Evolutionary conservation across 1,140 invertebrate genomes (phyloP), one percentile per base, ranked within the genome.

Genomic region (Oryctes rhinoceros): DNA sequence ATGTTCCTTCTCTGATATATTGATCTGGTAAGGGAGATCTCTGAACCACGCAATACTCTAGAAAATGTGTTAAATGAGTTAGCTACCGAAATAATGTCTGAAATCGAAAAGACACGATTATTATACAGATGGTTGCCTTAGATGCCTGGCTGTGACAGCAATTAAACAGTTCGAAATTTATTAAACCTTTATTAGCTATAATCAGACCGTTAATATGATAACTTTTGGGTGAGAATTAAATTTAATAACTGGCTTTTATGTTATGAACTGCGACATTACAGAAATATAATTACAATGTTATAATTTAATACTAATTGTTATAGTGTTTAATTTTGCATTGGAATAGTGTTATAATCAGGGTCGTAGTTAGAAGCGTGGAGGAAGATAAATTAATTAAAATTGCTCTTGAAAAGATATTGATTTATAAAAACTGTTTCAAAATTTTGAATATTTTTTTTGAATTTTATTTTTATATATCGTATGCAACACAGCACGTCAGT

Each of bases 1-100:
- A 92, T 86, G 91, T 92, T 80, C 93, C 93, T 86, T 94, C 94
- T 78, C 90, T 90, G 83, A 95, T 94, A 81, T 93, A 91, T 87
- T 94, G 93, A 87, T 93, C 92, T 18, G 90, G 90, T 84, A 94
- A 91, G 77, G 93, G 93, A 35, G 93, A 92, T 84, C 94, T 93
- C 88, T 94, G 94, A 65, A 96, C 93, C 62, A 94, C 91, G 87
- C 95, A 96, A 85, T 92, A 96, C 86, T 91, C 93, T 94, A 87
- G 83, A 49, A 78, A 24, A 24, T 30, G 24, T 9, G 30, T 24
- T 67, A 18, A 35, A 67, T 76, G 9, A 9, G 35, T n/a, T 4
- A 76, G 24, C 74, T 20, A 37, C 10, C 5, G 37, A 47, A 76
- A 44, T 44, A 44, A 44, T 47, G 4, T 76, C 15, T 76, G 13